phyloP scores from a whole-genome alignment of 2,888 invertebrate species.

The Andrena bicolor region DNA sequence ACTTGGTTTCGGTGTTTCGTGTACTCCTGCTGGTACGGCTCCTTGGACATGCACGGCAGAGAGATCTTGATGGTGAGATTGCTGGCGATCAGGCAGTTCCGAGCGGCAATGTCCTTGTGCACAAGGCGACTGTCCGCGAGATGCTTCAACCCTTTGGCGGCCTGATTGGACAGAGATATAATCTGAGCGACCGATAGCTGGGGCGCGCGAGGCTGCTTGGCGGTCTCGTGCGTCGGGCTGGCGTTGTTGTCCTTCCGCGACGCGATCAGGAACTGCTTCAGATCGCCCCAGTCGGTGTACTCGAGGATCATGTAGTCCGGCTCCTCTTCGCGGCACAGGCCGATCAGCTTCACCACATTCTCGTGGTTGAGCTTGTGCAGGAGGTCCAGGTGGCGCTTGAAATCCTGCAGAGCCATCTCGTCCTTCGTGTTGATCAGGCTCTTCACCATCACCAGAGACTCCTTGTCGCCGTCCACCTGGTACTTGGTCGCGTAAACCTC shows the following conservation, averaged over 20 bases:
- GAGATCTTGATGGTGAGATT: conserved; percentile 94
- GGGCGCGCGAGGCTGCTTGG: conserved; percentile 85
- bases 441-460: conserved; percentile 89
- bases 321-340: conserved; percentile 93
- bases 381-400: conserved; percentile 95
- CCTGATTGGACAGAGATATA: conserved; percentile 90
- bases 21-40: conserved; percentile 96
- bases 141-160: conserved; percentile 93
- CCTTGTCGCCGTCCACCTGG: conserved; percentile 84
- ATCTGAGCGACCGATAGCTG: conserved; percentile 90
- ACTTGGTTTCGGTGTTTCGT: conserved; percentile 93
- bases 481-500: conserved; percentile 94
- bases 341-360: conserved; percentile 92
- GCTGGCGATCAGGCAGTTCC: conserved; percentile 95
- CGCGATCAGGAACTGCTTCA: conserved; percentile 94
- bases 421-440: conserved; percentile 92
- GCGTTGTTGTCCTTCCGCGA: conserved; percentile 75
- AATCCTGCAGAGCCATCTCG: conserved; percentile 92
- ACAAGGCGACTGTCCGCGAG: conserved; percentile 91
- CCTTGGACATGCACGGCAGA: conserved; percentile 91
- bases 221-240: conserved; percentile 78
- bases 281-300: conserved; percentile 97
- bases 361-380: conserved; percentile 93
- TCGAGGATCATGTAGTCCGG: conserved; percentile 96
- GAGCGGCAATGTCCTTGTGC: conserved; percentile 96